These are phyloP conservation scores for Hippocampus zosterae DNA, from an alignment of 2,113 vertebrate species.

Conservation along the genomic window DNA sequence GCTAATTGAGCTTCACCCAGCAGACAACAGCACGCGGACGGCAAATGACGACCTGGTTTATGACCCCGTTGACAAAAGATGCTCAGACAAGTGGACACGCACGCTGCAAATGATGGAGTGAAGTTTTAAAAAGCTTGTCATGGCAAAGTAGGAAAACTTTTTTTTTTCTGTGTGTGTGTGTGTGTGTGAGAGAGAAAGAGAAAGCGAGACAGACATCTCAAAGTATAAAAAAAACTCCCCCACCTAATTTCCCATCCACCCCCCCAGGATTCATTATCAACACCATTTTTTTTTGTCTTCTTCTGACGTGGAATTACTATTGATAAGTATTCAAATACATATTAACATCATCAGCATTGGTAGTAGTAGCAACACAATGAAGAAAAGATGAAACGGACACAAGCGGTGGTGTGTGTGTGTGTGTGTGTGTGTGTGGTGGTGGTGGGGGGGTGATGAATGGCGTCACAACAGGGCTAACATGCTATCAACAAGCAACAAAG, in stretches of 20 bases:
- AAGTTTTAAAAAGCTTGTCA: slow-evolving; percentile 69
- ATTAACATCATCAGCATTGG: slow-evolving; percentile 73
- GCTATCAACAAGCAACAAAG: slow-evolving; percentile 80
- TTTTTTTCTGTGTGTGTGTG: slow-evolving; percentile 37
- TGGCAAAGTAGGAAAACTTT: slow-evolving; percentile 75
- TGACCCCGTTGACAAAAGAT: slow-evolving; percentile 44
- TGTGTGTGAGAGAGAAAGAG: no score
- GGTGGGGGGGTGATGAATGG: slow-evolving; percentile 44
- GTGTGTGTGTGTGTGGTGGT: neutral
- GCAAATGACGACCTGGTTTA: slow-evolving; percentile 61
- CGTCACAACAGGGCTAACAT: slow-evolving; percentile 79
- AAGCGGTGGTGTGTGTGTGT: slow-evolving; percentile 27
- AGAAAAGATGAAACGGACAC: slow-evolving; percentile 74
- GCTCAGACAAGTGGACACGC: slow-evolving; percentile 42
- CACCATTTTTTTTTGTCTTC: slow-evolving; percentile 51
- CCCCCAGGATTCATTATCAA: slow-evolving; percentile 53
- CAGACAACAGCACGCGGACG: slow-evolving; percentile 2
- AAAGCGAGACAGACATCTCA: slow-evolving; percentile 26
- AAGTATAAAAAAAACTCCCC: slow-evolving; percentile 62
- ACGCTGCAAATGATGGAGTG: slow-evolving; percentile 28
- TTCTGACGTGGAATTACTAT: slow-evolving; percentile 70
- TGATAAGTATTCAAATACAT: slow-evolving; percentile 76
- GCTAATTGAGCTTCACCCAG: slow-evolving; percentile 63
- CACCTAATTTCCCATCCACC: slow-evolving; percentile 15
- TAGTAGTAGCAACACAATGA: slow-evolving; percentile 78